phyloP scores from a whole-genome alignment of 2,888 invertebrate genomes.

The Tineola bisselliella region DNA sequence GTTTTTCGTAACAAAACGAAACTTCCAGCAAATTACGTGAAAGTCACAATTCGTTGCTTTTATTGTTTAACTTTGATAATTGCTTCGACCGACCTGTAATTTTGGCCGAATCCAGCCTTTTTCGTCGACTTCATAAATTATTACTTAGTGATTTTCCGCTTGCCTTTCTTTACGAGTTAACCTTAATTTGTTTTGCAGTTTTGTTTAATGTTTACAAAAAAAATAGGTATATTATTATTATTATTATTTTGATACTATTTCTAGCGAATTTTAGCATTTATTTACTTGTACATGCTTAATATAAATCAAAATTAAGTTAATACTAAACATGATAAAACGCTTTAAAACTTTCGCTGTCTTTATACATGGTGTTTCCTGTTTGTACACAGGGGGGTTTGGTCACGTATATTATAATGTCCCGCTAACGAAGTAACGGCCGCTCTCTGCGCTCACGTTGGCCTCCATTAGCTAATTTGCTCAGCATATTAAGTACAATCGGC shows the following conservation, averaged over 20 bases:
- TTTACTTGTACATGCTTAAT: no score
- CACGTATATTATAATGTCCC: constrained; percentile 8
- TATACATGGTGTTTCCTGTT: neutral
- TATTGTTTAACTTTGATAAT: constrained; percentile 22
- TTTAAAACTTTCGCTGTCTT: neutral
- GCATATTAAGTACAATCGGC: constrained; percentile 1
- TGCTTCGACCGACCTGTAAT: constrained; percentile 15
- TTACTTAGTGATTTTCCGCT: neutral
- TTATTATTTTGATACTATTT: neutral
- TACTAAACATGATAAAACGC: neutral
- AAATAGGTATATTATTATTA: no score
- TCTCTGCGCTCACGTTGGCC: constrained; percentile 7
- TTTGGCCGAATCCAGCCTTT: neutral
- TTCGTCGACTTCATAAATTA: constrained; percentile 9
- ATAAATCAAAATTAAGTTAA: no score
- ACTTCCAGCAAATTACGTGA: neutral
- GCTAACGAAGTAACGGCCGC: constrained; percentile 9
- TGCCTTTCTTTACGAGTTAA: neutral
- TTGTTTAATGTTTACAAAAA: neutral
- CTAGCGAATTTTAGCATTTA: no score
- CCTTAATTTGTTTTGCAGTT: neutral
- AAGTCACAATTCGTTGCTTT: constrained; percentile 18
- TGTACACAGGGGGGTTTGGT: neutral
- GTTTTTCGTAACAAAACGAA: neutral
- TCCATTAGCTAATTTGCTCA: constrained; percentile 13